A percentile compares a stretch with the other conserved stretches of the same genome.
phyloP scores from a whole-genome alignment of 2,888 invertebrate genomes.

The Tachina lurida region DNA sequence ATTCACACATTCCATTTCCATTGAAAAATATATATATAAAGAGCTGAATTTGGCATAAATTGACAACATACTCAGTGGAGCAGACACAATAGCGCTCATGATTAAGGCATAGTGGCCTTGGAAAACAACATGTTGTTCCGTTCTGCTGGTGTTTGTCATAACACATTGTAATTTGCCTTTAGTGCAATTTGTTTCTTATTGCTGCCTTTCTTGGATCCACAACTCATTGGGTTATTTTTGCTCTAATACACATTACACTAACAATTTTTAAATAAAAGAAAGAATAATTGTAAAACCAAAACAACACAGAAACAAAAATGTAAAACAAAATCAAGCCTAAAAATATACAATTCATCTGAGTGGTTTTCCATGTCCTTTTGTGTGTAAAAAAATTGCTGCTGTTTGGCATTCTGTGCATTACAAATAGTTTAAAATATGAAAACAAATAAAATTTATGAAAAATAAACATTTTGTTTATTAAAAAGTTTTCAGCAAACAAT shows the following conservation, averaged over 20 bases:
- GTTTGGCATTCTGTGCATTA: slow-evolving; percentile 44
- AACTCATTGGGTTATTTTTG: slow-evolving; percentile 8
- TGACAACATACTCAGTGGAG: no score
- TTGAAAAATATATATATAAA: no score
- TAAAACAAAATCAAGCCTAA: slow-evolving; percentile 58
- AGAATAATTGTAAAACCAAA: neutral
- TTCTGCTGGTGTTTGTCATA: neutral
- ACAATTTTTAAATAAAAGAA: slow-evolving; percentile 20
- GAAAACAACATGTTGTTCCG: no score
- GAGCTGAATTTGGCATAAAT: no score
- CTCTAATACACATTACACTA: neutral
- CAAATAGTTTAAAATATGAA: slow-evolving; percentile 46
- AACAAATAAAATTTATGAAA: slow-evolving; percentile 61
- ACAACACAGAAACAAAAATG: slow-evolving; percentile 17
- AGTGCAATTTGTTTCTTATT: no score
- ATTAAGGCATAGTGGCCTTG: no score
- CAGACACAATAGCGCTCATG: no score
- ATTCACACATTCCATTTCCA: no score
- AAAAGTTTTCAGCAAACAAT: slow-evolving; percentile 55
- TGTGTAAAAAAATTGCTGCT: slow-evolving; percentile 54
- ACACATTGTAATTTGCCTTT: neutral
- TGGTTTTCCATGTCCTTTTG: slow-evolving; percentile 69
- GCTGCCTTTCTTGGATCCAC: neutral
- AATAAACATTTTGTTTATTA: slow-evolving; percentile 61
- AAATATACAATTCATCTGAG: slow-evolving; percentile 65